phyloP scores from a whole-genome alignment of 2,888 invertebrate species.

The Rhimphoctona megacephalus region DNA sequence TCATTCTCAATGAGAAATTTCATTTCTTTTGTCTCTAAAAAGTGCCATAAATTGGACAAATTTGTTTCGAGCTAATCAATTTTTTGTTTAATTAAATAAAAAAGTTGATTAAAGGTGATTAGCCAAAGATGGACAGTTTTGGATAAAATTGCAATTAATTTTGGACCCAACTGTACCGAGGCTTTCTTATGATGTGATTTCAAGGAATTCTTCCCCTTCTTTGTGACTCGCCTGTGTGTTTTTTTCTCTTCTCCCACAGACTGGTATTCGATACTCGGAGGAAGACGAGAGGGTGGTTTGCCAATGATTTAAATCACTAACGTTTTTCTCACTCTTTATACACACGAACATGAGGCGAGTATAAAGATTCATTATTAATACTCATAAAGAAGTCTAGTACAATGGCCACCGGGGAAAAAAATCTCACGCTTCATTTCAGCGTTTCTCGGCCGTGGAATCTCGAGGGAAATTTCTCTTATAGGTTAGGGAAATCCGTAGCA shows the following conservation, averaged over 20 bases:
- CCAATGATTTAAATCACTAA: slow-evolving; percentile 51
- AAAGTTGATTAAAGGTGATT: not conserved
- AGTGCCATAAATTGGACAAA: too few species aligned
- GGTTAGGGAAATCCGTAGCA: not conserved
- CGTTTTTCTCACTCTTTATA: slow-evolving; percentile 44
- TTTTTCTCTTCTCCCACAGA: slow-evolving; percentile 26
- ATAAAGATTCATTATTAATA: not conserved
- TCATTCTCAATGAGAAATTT: too few species aligned
- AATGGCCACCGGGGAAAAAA: not conserved
- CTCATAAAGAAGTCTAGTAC: not conserved
- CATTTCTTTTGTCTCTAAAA: too few species aligned
- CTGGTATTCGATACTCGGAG: slow-evolving; percentile 26
- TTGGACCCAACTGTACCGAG: slow-evolving; percentile 14
- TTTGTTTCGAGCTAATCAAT: too few species aligned
- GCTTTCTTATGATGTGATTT: not conserved
- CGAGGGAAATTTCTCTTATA: not conserved
- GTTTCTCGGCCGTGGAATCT: not conserved
- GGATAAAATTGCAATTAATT: not conserved
- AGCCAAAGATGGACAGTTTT: too few species aligned
- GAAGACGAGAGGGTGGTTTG: slow-evolving; percentile 40
- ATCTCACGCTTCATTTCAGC: not conserved
- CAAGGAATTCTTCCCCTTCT: slow-evolving; percentile 4
- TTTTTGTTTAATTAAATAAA: not conserved
- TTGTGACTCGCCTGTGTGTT: not conserved
- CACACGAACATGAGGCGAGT: not conserved